These are phyloP conservation scores for Thinocorus orbignyianus DNA, from an alignment of 2,113 vertebrate species.

Conservation along the genomic window DNA sequence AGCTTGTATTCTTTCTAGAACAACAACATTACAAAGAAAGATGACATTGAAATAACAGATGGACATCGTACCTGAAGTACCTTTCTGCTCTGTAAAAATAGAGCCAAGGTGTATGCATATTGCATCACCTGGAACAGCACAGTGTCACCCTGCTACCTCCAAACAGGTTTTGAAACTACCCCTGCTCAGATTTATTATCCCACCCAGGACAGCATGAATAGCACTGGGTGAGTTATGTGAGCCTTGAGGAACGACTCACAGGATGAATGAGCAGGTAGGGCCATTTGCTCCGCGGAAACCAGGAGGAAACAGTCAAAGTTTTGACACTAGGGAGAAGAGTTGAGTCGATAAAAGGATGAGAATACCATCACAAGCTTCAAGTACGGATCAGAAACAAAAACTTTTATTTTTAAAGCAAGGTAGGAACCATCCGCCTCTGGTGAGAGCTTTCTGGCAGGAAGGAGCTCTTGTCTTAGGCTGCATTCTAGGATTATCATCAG, in stretches of 20 bases:
- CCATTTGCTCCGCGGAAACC: not conserved
- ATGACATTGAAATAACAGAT: not conserved
- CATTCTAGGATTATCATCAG: accelerated
- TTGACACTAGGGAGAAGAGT: not conserved
- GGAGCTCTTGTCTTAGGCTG: not conserved
- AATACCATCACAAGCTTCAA: not conserved
- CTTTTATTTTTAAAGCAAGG: not conserved
- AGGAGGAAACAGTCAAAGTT: not conserved
- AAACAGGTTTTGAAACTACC: not conserved
- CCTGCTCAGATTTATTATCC: not conserved
- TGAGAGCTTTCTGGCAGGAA: not conserved
- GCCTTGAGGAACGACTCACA: accelerated
- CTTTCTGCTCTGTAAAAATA: not conserved
- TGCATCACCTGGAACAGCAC: not conserved
- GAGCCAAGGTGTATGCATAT: not conserved
- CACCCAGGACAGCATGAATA: accelerated
- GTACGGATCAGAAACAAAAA: accelerated
- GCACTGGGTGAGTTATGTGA: not conserved
- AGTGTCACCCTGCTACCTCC: not conserved
- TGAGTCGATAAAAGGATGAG: not conserved
- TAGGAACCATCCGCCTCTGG: not conserved
- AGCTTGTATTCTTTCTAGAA: not conserved
- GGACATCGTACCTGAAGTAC: not conserved
- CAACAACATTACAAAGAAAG: not conserved
- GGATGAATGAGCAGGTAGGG: not conserved